Conservation (phyloP, 2,113 vertebrate species). For the Hydrochoerus hydrochaeris region DNA sequence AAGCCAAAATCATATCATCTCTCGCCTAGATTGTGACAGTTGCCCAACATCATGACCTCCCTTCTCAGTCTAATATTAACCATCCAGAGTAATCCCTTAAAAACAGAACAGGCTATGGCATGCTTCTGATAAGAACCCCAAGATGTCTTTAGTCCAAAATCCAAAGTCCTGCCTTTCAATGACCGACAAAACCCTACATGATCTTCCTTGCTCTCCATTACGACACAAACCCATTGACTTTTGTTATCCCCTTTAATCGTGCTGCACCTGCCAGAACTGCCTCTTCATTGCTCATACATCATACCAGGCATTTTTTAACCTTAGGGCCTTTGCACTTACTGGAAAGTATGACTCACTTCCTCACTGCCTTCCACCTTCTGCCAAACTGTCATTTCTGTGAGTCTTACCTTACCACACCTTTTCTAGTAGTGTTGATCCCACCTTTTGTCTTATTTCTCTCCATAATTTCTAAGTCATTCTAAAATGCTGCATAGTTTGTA, state of each 20-base stretch:
- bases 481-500: conserved; percentile 8
- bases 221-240: neutral
- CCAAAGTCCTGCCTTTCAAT: neutral
- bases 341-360: neutral
- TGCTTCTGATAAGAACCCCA: neutral
- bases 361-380: neutral
- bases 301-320: neutral
- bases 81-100: neutral
- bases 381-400: neutral
- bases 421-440: neutral
- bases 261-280: neutral
- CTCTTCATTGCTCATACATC: neutral
- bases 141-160: neutral
- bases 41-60: neutral
- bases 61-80: neutral
- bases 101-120: neutral
- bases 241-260: neutral
- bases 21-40: neutral
- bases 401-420: neutral
- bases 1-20: neutral
- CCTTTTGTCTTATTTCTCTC: neutral
- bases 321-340: neutral
- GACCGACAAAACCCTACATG: neutral
- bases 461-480: neutral
- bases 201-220: neutral